Evolutionary conservation across 1,140 invertebrate genomes (phyloP), one percentile per base, ranked within the genome.

Genomic region (Brachionus calyciflorus): DNA sequence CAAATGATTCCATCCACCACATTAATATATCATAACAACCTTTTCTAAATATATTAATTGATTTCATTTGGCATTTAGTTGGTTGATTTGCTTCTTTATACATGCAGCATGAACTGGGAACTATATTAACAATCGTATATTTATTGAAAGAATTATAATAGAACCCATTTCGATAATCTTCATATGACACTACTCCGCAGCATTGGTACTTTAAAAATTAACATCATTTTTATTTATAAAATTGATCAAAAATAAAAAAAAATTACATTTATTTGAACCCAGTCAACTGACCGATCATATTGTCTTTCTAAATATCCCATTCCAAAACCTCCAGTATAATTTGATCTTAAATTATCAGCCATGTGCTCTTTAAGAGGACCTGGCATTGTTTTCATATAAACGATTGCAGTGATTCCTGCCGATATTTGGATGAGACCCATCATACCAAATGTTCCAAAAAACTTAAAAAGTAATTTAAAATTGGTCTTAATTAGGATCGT

Each of bases 1-100:
- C 69, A n/a, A 73, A 73, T 37, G 46, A 73, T 49, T 73, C 69
- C 69, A 73, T 73, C 69, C 69, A 73, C 44, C 46, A 73, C 69
- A 73, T 73, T 17, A 73, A 40, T 37, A 73, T 73, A 17, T 73
- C 69, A 55, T 73, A 73, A 21, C 69, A 73, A 21, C 69, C 69
- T 24, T 73, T 73, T 30, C 69, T 21, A 24, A 51, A 73, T 49
- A 73, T 73, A 41, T 73, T 73, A 40, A 73, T 55, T 28, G 69
- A 73, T 51, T 73, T 49, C 69, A 73, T 73, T 73, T 73, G 69
- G 51, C 69, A 73, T 51, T 49, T 73, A 12, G 46, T 30, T 3
- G 69, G 69, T 5, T 40, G 46, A 17, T 65, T 65, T 24, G 69
- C 6, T 21, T 73, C 69, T 55, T 41, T 37, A 30, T 51, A 55